Base-by-base conservation (phyloP, 2,113 vertebrate genomes). In the Erinaceus europaeus region DNA sequence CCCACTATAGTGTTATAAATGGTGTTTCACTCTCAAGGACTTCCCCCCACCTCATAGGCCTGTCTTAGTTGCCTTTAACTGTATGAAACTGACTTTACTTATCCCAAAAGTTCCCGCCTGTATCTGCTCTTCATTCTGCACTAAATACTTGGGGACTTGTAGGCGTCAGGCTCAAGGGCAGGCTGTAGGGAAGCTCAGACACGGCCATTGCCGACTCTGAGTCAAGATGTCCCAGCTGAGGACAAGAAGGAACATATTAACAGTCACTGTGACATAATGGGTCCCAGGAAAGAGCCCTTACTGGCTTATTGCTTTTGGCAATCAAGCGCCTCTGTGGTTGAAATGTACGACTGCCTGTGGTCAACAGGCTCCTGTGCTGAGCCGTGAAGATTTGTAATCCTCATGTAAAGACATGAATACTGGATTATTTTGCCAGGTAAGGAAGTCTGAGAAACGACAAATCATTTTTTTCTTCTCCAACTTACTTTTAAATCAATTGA, bases 281-380 rank as follows among this genome's bases (percentile, higher is more conserved):
- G 3, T 34, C 10, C 15, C 40, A 3, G 13, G 32, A 57, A 73
- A 44, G 57, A 80, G 32, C 23, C 23, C 40, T 21, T 48, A 32
- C 23, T 86, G 25, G n/a, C 14, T 86, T 48, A 23, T 2, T 21
- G n/a, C 14, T 27, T 10, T 32, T 69, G 67, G 55, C 79, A 76
- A 25, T 48, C 32, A n/a, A n/a, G 25, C 48, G n/a, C 80, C 83
- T 86, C 76, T 86, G 74, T 38, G 38, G 32, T 27, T 69, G 50
- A 90, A 89, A 67, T 74, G 48, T 81, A 87, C 82, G 52, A 7
- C 71, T 89, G 1, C 27, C 44, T 15, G 8, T 32, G 36, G 62
- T 29, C 67, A 57, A 78, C 6, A 67, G 65, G 55, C 15, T 75
- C 14, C 8, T 25, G 55, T 55, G 23, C 27, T 38, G 44, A 72